Percentiles rank a stretch among this genome's conserved stretches.
These are phyloP conservation scores for Ochropleura leucogaster DNA, from an alignment of 2,888 invertebrate genomes.

Conservation along the genomic window DNA sequence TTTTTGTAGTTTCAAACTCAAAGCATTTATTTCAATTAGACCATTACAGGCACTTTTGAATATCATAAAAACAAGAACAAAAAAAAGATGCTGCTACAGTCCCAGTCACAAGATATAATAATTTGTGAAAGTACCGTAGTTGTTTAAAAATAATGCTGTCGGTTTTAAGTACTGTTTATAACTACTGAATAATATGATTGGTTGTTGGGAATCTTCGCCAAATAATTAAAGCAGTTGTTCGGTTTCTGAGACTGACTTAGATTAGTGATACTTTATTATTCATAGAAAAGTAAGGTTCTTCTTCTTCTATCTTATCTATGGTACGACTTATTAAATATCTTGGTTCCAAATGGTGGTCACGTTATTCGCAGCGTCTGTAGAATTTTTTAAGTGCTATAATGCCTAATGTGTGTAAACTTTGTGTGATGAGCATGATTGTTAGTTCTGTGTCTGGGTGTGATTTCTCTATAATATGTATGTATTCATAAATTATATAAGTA, in stretches of 20 bases:
- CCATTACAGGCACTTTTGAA: too few relatives aligned
- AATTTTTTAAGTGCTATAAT: background rate
- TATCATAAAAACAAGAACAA: too few relatives aligned
- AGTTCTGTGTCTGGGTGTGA: too few relatives aligned
- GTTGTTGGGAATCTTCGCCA: background rate
- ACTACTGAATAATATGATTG: background rate
- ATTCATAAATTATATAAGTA: too few relatives aligned
- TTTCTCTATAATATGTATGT: too few relatives aligned
- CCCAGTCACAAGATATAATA: too few relatives aligned
- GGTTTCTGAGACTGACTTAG: background rate
- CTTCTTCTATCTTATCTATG: background rate
- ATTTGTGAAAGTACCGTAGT: too few relatives aligned
- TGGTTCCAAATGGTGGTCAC: background rate
- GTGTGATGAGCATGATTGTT: too few relatives aligned
- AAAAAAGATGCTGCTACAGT: background rate
- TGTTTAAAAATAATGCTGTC: too few relatives aligned
- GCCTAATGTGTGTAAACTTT: too few relatives aligned
- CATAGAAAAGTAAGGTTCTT: background rate
- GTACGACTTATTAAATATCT: background rate
- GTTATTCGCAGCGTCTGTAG: background rate
- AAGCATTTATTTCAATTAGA: too few relatives aligned
- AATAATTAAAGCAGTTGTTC: background rate
- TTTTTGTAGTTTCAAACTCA: background rate
- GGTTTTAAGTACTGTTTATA: background rate
- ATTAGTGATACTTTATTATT: background rate